Evolutionary conservation across 2,113 vertebrate genomes (phyloP), one percentile per base, ranked within the genome.

Genomic region (Tricholaema leucomelas): DNA sequence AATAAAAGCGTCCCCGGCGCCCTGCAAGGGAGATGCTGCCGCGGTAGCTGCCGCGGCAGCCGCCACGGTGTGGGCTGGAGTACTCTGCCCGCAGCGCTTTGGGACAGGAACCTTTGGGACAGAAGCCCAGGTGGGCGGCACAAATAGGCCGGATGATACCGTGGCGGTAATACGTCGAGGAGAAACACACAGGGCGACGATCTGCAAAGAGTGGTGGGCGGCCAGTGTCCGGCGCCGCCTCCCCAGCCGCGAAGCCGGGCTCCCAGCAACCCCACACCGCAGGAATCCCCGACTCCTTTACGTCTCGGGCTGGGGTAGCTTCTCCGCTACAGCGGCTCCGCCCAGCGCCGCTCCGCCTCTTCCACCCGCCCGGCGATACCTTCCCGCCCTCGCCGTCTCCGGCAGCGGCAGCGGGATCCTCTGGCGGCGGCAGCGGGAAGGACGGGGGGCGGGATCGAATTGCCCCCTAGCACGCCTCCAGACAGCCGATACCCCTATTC

Each of bases 351-450:
- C 64, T 36, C 74, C 74, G 17, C 64, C 83, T 59, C 59, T 16
- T 44, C 54, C 11, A 30, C 15, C 48, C 21, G 7, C 54, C 56
- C 42, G 5, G 6, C 61, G 7, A 23, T 31, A 23, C n/a, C 38
- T 28, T 28, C 46, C 86, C 56, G 54, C 40, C 79, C 38, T 60
- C 44, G 8, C 15, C 24, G 5, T 21, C 16, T 67, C 69, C 71
- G 21, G 50, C 58, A 36, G 76, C 65, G 61, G 59, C 64, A 55
- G 5, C 46, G 94, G 85, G 88, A 86, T 90, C 95, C 86, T 94
- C 94, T 96, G 79, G 93, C 17, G 94, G 96, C 58, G 27, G 72
- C 88, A 14, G 8, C 14, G 78, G 92, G 94, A 95, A 95, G 74
- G 25, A 80, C 85, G 30, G 28, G 15, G 52, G 52, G 8, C 5